Percentiles rank a stretch among this genome's conserved stretches.
Conservation (phyloP, 1,140 invertebrate genomes). For the Cydia amplana region DNA sequence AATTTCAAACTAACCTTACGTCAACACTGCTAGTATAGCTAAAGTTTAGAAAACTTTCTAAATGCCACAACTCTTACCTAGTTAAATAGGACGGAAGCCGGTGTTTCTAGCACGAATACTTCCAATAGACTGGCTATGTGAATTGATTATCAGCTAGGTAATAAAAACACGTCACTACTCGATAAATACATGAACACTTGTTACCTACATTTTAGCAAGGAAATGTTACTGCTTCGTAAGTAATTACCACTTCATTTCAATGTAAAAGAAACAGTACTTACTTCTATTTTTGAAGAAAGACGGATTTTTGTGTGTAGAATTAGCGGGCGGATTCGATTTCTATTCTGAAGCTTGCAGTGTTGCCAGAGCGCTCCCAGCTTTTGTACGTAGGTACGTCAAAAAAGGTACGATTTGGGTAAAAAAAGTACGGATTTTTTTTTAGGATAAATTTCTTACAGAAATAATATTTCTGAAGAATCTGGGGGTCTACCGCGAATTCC, state of each 20-base stretch:
- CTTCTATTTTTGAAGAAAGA: not conserved
- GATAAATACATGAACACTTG: not conserved
- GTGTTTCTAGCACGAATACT: not conserved
- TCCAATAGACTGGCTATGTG: not conserved
- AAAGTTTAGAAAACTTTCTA: not conserved
- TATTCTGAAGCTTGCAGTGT: not conserved
- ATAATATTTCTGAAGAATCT: too few species aligned
- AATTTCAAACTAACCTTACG: not conserved
- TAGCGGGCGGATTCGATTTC: not conserved
- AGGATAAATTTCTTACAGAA: too few species aligned
- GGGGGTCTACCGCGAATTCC: too few species aligned
- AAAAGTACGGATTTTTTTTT: too few species aligned
- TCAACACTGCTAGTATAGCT: not conserved
- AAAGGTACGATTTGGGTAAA: too few species aligned
- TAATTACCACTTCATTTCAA: not conserved
- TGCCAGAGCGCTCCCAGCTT: too few species aligned
- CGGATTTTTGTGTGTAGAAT: not conserved
- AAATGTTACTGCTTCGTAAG: not conserved
- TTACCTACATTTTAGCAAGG: not conserved
- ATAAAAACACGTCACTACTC: constrained; percentile 15
- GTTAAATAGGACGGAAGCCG: constrained; percentile 5
- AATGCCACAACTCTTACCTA: not conserved
- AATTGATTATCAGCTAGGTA: constrained; percentile 7
- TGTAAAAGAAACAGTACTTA: not conserved
- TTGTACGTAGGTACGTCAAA: too few species aligned